Evolutionary conservation across 2,113 vertebrate genomes (phyloP), one percentile per base, ranked within the genome.

Genomic region (Rhadina sibilatrix): DNA sequence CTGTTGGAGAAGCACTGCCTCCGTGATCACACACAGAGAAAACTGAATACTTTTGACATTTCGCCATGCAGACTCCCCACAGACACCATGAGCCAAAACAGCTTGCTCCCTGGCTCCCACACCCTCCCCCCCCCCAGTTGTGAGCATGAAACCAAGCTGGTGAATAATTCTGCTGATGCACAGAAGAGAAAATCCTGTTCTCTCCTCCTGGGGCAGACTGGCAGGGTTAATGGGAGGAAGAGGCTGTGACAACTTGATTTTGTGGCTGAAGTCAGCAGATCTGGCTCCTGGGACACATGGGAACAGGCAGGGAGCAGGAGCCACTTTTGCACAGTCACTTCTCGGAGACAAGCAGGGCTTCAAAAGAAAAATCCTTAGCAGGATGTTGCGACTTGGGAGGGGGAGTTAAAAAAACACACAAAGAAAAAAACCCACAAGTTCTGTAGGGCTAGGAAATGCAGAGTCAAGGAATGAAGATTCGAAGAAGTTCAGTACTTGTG

Each of bases 91-190:
- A 87, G 70, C 77, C 93, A 75, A 56, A 61, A 25, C 20, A 19
- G 53, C 89, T 82, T 87, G 85, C 90, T 93, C 89, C 88, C 78
- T 54, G 3, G 82, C 89, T 95, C 91, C 82, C 87, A 80, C 4
- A 0, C 22, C 57, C 37, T 10, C 37, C 37, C 37, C 37, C 71
- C 83, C 86, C 91, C 76, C 13, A 23, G 46, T 28, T 66, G 83
- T 49, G 25, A 89, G 92, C 81, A 1, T 27, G 69, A 94, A 94
- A 96, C 90, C 90, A 87, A 82, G 65, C 65, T 96, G 93, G 94
- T 82, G 82, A 96, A 86, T 80, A 95, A 96, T 95, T 95, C 94
- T 95, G 94, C 94, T 96, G 95, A 97, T 95, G 92, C 92, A 63
- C 35, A 14, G 93, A 83, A 93, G 92, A 77, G 85, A 95, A 86